Evolutionary conservation across 1,140 invertebrate species (phyloP).

Genomic region (Lasaia peninsularis): DNA sequence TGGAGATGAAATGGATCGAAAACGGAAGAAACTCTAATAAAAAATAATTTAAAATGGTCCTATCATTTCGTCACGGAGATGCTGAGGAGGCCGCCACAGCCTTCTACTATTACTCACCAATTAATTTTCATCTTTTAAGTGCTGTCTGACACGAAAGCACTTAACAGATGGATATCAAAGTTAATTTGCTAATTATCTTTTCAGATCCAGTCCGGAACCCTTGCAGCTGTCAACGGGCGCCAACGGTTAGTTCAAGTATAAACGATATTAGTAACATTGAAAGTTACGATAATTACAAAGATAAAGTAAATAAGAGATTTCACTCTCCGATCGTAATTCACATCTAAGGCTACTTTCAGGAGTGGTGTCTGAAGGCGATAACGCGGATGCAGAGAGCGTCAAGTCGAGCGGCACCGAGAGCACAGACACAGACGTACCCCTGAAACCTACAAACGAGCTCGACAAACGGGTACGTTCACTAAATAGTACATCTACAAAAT

Average conservation of each 20-base stretch:
- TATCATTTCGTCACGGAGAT: too few relatives aligned
- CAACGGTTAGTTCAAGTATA: conserved; percentile 45
- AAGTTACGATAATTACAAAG: too few relatives aligned
- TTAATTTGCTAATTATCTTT: conserved; percentile 16
- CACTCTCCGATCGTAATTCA: too few relatives aligned
- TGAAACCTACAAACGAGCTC: conserved; percentile 78
- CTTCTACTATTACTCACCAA: too few relatives aligned
- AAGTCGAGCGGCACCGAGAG: conserved; percentile 80
- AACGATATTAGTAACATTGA: too few relatives aligned
- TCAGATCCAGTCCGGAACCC: conserved; percentile 38
- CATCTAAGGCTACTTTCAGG: conserved; percentile 19
- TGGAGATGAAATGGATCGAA: too few relatives aligned
- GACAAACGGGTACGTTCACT: conserved; percentile 77
- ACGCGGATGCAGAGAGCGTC: conserved; percentile 78
- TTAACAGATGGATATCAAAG: neutral
- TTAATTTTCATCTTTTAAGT: too few relatives aligned
- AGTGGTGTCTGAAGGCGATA: conserved; percentile 45
- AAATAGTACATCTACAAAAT: too few relatives aligned
- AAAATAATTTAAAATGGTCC: too few relatives aligned
- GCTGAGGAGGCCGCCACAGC: too few relatives aligned
- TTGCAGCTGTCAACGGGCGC: conserved; percentile 41
- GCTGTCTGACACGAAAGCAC: neutral
- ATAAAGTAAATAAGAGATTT: too few relatives aligned
- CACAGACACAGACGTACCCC: conserved; percentile 80
- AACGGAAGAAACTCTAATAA: too few relatives aligned